These are phyloP conservation scores for Microplitis demolitor DNA, from an alignment of 1,140 invertebrate genomes.

Conservation along the genomic window DNA sequence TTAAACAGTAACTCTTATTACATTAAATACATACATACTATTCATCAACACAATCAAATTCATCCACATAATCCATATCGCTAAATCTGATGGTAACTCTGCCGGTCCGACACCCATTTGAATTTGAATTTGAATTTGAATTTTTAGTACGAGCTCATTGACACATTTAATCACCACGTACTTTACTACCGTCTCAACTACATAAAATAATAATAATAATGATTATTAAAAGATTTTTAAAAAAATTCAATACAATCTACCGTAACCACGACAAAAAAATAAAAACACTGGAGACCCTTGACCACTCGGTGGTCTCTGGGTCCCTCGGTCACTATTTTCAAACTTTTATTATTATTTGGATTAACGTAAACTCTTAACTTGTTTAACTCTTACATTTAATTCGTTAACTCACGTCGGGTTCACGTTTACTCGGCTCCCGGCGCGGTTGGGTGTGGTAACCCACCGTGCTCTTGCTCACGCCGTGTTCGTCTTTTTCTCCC, in stretches of 20 bases:
- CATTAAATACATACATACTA: no score
- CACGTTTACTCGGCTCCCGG: slow-evolving; percentile 47
- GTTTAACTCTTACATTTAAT: no score
- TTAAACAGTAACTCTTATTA: no score
- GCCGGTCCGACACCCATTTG: no score
- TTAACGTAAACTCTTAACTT: background rate
- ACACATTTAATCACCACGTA: no score
- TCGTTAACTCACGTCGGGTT: slow-evolving; percentile 31
- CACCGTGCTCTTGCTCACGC: slow-evolving; percentile 40
- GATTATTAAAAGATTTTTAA: background rate
- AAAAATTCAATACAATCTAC: background rate
- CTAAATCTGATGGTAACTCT: slow-evolving; percentile 1
- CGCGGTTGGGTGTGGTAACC: slow-evolving; percentile 63
- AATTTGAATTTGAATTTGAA: no score
- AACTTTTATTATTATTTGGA: background rate
- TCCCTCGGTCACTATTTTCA: slow-evolving; percentile 4
- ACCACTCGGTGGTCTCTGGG: slow-evolving; percentile 20
- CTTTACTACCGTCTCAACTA: no score
- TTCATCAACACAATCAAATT: no score
- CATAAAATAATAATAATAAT: background rate
- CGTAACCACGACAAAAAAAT: background rate
- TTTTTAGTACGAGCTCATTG: no score
- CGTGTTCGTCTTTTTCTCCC: slow-evolving; percentile 29
- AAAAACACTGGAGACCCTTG: background rate
- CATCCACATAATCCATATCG: no score